Evolutionary conservation across 2,797 vertebrate species (phyloP), one percentile per base, ranked within the genome.

Genomic region (Hippocampus kuda): DNA sequence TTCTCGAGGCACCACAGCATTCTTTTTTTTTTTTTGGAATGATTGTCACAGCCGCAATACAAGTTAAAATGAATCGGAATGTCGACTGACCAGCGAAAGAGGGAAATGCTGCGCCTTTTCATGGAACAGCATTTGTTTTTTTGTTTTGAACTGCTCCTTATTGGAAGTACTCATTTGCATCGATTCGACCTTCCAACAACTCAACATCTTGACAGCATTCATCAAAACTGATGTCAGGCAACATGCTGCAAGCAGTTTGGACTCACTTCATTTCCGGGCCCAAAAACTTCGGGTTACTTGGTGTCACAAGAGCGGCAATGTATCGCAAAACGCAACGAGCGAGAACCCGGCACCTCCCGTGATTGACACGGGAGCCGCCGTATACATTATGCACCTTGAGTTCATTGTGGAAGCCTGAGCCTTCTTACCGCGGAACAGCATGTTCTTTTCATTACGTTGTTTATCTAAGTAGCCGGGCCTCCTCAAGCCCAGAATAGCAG

Each of bases 391-490:
- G 71, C 69, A 77, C 76, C 75, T 78, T 74, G 72, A 64, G 63
- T 79, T 79, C 48, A 70, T 73, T 71, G 79, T 72, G 68, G 68
- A 77, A 71, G 79, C 70, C 76, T 84, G 79, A 85, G 79, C 84
- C 79, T 67, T 81, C 83, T 84, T 81, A 83, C 76, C 13, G 27
- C 70, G 75, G 82, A 88, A 89, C 87, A 87, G 84, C 71, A 81
- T 87, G 90, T 88, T 85, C 85, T 88, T 89, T 90, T 88, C 84
- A 87, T 87, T 83, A 86, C 79, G 85, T 84, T 86, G 86, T 90
- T 90, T 88, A 85, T 88, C 83, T 84, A 86, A 88, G 87, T 83
- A 79, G 75, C 83, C 65, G 78, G 78, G 84, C 84, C 83, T 87
- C 82, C 83, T 84, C 75, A 69, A 70, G 86, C 86, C 80, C 81